phyloP scores from a whole-genome alignment of 2,888 invertebrate species.

The Myathropa florea region DNA sequence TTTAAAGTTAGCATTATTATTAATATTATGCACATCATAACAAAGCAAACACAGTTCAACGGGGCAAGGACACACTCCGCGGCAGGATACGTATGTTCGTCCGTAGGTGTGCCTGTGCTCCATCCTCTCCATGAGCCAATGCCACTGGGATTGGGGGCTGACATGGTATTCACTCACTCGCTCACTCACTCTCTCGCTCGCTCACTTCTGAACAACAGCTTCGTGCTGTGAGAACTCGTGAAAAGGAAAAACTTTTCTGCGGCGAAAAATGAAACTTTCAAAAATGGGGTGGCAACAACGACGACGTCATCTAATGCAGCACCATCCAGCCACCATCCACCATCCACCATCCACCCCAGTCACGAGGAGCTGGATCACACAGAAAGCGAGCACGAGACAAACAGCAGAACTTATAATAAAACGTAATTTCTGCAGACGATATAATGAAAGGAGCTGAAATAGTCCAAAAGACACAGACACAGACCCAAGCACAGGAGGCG shows the following conservation, averaged over 20 bases:
- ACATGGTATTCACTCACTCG: neutral
- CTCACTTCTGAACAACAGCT: neutral
- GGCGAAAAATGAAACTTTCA: slow-evolving; percentile 56
- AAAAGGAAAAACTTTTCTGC: slow-evolving; percentile 52
- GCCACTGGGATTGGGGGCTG: neutral
- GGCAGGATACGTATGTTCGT: neutral
- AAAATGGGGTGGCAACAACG: slow-evolving; percentile 40
- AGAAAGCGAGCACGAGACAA: neutral
- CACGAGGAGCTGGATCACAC: slow-evolving; percentile 8
- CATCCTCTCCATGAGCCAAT: neutral
- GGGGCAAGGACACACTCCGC: slow-evolving; percentile 59
- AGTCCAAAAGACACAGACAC: neutral
- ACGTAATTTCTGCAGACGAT: slow-evolving; percentile 53
- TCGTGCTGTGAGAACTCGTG: neutral
- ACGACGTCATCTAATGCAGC: neutral
- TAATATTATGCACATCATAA: slow-evolving; percentile 69
- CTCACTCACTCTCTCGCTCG: neutral
- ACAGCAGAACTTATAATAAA: slow-evolving; percentile 45
- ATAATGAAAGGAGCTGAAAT: slow-evolving; percentile 19
- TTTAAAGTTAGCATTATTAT: slow-evolving; percentile 71
- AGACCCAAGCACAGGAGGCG: neutral
- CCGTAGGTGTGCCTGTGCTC: neutral
- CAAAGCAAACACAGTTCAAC: slow-evolving; percentile 68
- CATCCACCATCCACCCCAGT: no score
- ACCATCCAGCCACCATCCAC: neutral